Evolutionary conservation across 2,113 vertebrate species (phyloP), one percentile per base, ranked within the genome.

Genomic region (Odontophorus gujanensis): DNA sequence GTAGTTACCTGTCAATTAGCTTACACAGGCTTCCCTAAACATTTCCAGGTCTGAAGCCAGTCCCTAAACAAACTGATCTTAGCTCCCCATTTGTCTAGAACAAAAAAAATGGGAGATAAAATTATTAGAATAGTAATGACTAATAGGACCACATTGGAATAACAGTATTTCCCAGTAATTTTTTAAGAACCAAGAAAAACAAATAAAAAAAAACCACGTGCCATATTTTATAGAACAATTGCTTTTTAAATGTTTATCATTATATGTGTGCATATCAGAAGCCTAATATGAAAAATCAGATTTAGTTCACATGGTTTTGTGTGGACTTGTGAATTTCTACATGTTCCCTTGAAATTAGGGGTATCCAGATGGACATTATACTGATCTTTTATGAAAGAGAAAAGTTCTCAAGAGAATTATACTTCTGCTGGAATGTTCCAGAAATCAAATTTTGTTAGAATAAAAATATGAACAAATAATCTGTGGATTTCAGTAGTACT

Each of bases 121-220:
- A 7, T 30, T 30, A 6, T 42, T 50, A 88, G 12, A 71, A 53
- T 14, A 53, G 7, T 40, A 40, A 40, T 40, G 40, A 40, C 5
- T 53, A 9, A 38, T 7, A 38, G 10, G 2, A 40, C 40, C 40
- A 40, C 40, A 40, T 5, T 42, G 36, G 8, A 72, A 42, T 21
- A 82, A 42, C 1, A 50, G 3, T 50, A 32, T 85, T 85, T 79
- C 50, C 32, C 57, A 65, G 9, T 18, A 72, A 42, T 80, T 73
- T 15, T 57, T 65, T 68, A 48, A 25, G 14, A 69, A 57, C 4
- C 5, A 38, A 12, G 4, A 72, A 73, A 73, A 79, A 66, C 7
- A 2, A 1, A 26, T 4, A 13, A 40, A 40, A 40, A 40, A 40
- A 40, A 40, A 40, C 8, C 8, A 40, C 9, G 1, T 19, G 30